Percentiles rank a stretch among this genome's conserved stretches.
phyloP scores from a whole-genome alignment of 1,140 invertebrate genomes.

The Lysiphlebus fabarum region DNA sequence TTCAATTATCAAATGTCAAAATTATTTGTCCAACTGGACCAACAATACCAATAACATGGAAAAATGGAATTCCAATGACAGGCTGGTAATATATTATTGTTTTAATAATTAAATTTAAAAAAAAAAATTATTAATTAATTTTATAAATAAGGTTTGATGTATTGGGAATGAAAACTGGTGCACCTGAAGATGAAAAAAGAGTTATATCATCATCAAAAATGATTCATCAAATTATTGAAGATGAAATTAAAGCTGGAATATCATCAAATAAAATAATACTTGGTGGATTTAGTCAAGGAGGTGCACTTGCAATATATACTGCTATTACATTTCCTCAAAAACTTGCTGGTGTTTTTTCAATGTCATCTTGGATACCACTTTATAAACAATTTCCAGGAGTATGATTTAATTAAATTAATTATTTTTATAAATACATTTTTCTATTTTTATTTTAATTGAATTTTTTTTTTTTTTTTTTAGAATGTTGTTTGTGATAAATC shows the following conservation, averaged over 20 bases:
- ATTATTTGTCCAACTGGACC: conserved; percentile 94
- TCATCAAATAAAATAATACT: conserved; percentile 73
- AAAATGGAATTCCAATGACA: conserved; percentile 90
- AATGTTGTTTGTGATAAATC: conserved; percentile 58
- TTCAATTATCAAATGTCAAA: conserved; percentile 81
- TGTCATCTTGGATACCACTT: conserved; percentile 94
- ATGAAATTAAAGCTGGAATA: conserved; percentile 81
- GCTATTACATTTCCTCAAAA: conserved; percentile 77
- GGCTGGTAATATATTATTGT: conserved; percentile 67
- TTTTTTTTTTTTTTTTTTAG: too few relatives aligned
- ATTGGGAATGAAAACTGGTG: conserved; percentile 76
- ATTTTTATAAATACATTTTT: too few relatives aligned
- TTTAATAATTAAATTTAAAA: neutral
- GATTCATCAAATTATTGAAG: conserved; percentile 80
- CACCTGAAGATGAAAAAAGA: conserved; percentile 82
- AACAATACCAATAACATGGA: conserved; percentile 87
- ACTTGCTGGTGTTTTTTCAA: conserved; percentile 83
- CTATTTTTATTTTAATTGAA: too few relatives aligned
- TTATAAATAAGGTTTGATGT: conserved; percentile 72
- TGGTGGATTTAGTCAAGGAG: conserved; percentile 87
- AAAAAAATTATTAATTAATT: neutral
- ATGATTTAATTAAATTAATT: conserved; percentile 15
- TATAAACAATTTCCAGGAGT: conserved; percentile 71
- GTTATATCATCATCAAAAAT: conserved; percentile 77
- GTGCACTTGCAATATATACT: conserved; percentile 90